These are phyloP conservation scores for Puffinus mauretanicus DNA, from an alignment of 2,113 vertebrate species.

Conservation along the genomic window DNA sequence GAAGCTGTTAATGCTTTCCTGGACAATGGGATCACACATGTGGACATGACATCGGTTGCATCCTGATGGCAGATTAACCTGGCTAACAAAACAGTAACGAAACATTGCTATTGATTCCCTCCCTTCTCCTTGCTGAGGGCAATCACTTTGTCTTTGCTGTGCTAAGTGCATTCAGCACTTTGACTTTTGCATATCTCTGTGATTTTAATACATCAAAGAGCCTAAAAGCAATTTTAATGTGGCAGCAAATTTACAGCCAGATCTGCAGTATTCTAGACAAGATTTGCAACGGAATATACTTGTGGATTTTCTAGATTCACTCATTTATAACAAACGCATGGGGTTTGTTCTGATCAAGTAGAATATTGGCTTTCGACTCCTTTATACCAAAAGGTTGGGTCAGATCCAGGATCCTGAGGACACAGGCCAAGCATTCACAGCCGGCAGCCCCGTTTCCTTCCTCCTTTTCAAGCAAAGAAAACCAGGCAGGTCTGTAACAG, in stretches of 20 bases:
- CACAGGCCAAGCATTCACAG: neutral
- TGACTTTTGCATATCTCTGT: neutral
- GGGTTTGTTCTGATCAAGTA: neutral
- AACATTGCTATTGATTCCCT: neutral
- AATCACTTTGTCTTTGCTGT: neutral
- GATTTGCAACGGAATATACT: neutral
- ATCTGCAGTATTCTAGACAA: neutral
- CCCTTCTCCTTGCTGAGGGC: neutral
- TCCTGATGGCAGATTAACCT: neutral
- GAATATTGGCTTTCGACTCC: neutral
- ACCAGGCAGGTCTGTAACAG: neutral
- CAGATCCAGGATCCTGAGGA: neutral
- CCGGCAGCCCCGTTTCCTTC: neutral
- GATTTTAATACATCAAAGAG: neutral
- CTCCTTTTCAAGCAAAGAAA: neutral
- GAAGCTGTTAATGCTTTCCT: neutral
- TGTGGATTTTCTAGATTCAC: neutral
- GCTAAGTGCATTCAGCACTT: neutral
- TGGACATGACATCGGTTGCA: fast-evolving
- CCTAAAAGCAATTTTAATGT: neutral
- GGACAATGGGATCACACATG: neutral
- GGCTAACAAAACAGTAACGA: neutral
- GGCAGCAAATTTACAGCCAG: neutral
- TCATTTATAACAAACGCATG: neutral
- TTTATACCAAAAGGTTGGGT: neutral